Percentiles rank a stretch among this genome's conserved stretches.
Conservation (phyloP, 2,888 invertebrate genomes). For the Anthrax anthrax region DNA sequence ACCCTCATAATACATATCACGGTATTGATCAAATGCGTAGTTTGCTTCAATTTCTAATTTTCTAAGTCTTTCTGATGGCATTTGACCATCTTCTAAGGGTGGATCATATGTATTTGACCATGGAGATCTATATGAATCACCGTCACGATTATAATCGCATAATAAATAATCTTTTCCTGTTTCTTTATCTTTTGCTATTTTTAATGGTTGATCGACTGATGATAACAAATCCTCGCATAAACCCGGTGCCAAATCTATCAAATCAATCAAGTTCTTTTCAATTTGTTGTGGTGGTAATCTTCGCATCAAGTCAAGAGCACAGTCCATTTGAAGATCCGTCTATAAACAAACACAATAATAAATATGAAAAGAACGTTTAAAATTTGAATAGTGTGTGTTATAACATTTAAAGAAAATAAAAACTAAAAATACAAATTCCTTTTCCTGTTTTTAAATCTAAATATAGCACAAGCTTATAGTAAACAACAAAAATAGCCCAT, state of each 20-base stretch:
- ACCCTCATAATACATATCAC: slow-evolving; percentile 99
- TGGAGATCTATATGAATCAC: slow-evolving; percentile 95
- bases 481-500: no score
- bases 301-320: slow-evolving; percentile 97
- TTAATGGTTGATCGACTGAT: slow-evolving; percentile 95
- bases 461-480: no score
- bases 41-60: slow-evolving; percentile 97
- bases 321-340: slow-evolving; percentile 96
- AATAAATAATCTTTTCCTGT: slow-evolving; percentile 93
- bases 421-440: no score
- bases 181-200: slow-evolving; percentile 90
- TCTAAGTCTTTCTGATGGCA: slow-evolving; percentile 92
- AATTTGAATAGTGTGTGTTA: neutral
- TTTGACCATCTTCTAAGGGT: slow-evolving; percentile 92
- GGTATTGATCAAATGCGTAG: slow-evolving; percentile 95
- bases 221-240: slow-evolving; percentile 94
- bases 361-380: neutral
- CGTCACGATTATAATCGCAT: slow-evolving; percentile 98
- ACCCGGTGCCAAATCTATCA: slow-evolving; percentile 91
- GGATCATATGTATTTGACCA: slow-evolving; percentile 99
- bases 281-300: slow-evolving; percentile 98
- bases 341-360: slow-evolving; percentile 31
- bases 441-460: no score
- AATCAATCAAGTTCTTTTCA: slow-evolving; percentile 93
- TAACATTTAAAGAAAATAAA: no score